These are phyloP conservation scores for Apostichopus leukothele DNA, from an alignment of 53 echinoderm and acorn worm genomes.

Conservation along the genomic window DNA sequence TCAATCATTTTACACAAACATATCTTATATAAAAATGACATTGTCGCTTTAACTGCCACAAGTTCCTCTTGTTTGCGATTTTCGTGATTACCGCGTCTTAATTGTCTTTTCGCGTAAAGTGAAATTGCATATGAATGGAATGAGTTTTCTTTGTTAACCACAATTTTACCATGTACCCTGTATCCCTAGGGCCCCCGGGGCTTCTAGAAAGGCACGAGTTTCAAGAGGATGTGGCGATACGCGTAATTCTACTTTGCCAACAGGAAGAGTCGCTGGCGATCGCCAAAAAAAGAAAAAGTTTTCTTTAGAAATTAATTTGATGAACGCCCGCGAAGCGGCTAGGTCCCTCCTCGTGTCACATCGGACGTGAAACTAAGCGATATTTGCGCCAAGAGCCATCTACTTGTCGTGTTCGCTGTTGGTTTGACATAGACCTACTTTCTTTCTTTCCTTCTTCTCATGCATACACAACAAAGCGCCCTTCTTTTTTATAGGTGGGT, in stretches of 20 bases:
- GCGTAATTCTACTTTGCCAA: constrained; percentile 27
- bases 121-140: constrained; percentile 40
- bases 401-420: background rate
- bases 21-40: background rate
- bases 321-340: constrained; percentile 31
- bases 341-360: constrained; percentile 6
- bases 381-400: constrained; percentile 25
- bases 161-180: constrained; percentile 1
- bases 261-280: background rate
- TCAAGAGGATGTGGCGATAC: background rate
- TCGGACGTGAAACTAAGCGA: background rate
- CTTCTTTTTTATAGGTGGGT: background rate
- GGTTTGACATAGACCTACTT: constrained; percentile 32
- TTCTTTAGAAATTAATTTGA: constrained; percentile 24
- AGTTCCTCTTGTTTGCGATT: constrained; percentile 8
- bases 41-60: background rate
- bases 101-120: constrained; percentile 23
- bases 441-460: background rate
- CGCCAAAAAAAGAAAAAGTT: background rate
- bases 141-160: constrained; percentile 39
- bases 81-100: constrained; percentile 19
- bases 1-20: too few relatives aligned
- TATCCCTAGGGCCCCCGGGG: constrained; percentile 30
- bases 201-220: constrained; percentile 23
- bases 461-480: constrained; percentile 18